Base-by-base conservation (phyloP, 2,113 vertebrate genomes). In the Brachionichthys hirsutus region DNA sequence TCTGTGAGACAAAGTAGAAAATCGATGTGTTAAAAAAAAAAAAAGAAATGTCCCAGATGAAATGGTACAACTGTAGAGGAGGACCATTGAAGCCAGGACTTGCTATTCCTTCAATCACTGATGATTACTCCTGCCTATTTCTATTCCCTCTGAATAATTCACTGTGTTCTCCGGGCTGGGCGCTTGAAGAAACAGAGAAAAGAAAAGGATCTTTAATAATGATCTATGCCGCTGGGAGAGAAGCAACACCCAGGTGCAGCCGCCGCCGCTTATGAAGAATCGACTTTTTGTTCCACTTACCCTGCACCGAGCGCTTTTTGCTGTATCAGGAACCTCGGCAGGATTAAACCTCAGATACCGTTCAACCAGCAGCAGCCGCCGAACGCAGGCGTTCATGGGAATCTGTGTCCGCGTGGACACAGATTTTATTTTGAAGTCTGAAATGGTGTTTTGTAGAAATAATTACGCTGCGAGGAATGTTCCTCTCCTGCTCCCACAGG, bases 1-100 rank as follows among this genome's bases (percentile, higher is more conserved):
- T 44, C 81, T 82, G 74, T 82, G 72, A 84, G 80, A 82, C 62
- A 67, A 78, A 74, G 78, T 78, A 79, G 45, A 12, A 84, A 87
- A 82, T 81, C 75, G 68, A 84, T 82, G 75, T 84, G 73, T 73
- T 73, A 62, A 36, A 63, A 81, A 80, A 62, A 62, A n/a, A n/a
- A n/a, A n/a, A n/a, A n/a, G n/a, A n/a, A n/a, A n/a, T n/a, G 24
- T 30, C 24, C 24, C 24, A 45, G 58, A 54, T 73, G 53, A 70
- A 71, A 71, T 53, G 19, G 54, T 57, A 34, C 20, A 66, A 44
- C 55, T 38, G 61, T 48, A 42, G 22, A 34, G 19, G 12, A 55
- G 53, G 52, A 47, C 9, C 36, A 71, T 15, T 62, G 62, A 69
- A 67, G 64, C 62, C 1, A 20, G 68, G 54, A 55, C 58, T 62